Conservation (phyloP, 2,797 vertebrate species). For the Eleutherodactylus coqui region DNA sequence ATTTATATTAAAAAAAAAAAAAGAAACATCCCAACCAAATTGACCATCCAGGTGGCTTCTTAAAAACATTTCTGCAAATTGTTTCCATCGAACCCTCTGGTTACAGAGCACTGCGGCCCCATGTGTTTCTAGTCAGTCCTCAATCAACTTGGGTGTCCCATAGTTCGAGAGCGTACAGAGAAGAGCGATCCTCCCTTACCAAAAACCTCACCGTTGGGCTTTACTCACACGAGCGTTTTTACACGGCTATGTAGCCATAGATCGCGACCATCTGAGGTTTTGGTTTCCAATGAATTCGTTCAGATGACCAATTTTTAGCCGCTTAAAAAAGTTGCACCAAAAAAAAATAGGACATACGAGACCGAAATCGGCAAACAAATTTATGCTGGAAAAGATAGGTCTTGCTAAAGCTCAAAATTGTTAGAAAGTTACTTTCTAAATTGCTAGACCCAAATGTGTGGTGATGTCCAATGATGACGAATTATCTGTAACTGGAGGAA, state of each 20-base stretch:
- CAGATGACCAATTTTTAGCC: too few relatives aligned
- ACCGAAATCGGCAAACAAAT: too few relatives aligned
- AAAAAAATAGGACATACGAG: too few relatives aligned
- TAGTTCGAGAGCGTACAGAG: slow-evolving; percentile 54
- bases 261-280: too few relatives aligned
- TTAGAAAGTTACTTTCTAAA: background rate
- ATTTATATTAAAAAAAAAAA: slow-evolving; percentile 70
- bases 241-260: too few relatives aligned
- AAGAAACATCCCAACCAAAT: slow-evolving; percentile 73
- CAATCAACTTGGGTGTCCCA: slow-evolving; percentile 80
- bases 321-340: too few relatives aligned
- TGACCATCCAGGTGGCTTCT: slow-evolving; percentile 80
- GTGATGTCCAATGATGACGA: background rate
- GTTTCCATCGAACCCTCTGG: slow-evolving; percentile 80
- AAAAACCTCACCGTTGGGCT: slow-evolving; percentile 17
- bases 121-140: slow-evolving; percentile 76
- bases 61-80: slow-evolving; percentile 81
- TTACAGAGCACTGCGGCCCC: slow-evolving; percentile 79
- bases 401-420: background rate
- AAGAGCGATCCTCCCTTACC: background rate
- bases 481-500: background rate
- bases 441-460: background rate
- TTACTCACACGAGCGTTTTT: too few relatives aligned
- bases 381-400: background rate
- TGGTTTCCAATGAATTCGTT: too few relatives aligned